phyloP scores from a whole-genome alignment of 2,797 vertebrate species.

The Lacerta viridis region DNA sequence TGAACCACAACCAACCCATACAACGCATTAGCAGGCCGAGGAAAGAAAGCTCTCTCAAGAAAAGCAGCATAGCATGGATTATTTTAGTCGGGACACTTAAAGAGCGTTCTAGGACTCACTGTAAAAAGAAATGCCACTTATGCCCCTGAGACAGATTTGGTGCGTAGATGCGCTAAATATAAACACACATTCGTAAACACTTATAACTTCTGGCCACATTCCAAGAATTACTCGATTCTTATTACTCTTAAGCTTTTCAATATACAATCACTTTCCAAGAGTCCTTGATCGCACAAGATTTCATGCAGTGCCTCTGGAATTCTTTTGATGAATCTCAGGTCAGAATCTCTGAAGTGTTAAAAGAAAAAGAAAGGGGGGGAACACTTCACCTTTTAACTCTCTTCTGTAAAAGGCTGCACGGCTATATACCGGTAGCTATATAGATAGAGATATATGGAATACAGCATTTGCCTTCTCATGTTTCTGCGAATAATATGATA shows the following conservation, averaged over 20 bases:
- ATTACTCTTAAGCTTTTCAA: slow-evolving; percentile 53
- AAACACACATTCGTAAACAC: slow-evolving; percentile 20
- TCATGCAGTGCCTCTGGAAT: slow-evolving; percentile 62
- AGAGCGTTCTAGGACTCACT: slow-evolving; percentile 69
- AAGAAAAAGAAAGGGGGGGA: slow-evolving; percentile 45
- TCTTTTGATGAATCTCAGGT: slow-evolving; percentile 66
- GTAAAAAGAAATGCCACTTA: slow-evolving; percentile 75
- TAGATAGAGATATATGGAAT: slow-evolving; percentile 53
- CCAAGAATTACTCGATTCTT: slow-evolving; percentile 57
- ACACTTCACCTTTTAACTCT: slow-evolving; percentile 67
- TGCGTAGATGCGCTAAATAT: slow-evolving; percentile 55
- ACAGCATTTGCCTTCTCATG: slow-evolving; percentile 67
- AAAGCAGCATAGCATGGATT: slow-evolving; percentile 71
- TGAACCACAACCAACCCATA: slow-evolving; percentile 72
- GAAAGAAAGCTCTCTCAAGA: slow-evolving; percentile 63
- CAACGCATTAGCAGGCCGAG: slow-evolving; percentile 65
- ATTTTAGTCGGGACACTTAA: slow-evolving; percentile 71
- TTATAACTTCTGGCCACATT: slow-evolving; percentile 57
- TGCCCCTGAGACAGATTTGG: slow-evolving; percentile 19
- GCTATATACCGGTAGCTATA: neutral
- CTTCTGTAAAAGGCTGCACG: slow-evolving; percentile 52
- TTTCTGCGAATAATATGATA: slow-evolving; percentile 73
- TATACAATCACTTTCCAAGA: slow-evolving; percentile 63
- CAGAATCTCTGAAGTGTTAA: slow-evolving; percentile 66
- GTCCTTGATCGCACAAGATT: slow-evolving; percentile 56